Percentiles rank a stretch among this genome's conserved stretches.
Conservation (phyloP, 2,797 vertebrate genomes). For the Microchirus variegatus region DNA sequence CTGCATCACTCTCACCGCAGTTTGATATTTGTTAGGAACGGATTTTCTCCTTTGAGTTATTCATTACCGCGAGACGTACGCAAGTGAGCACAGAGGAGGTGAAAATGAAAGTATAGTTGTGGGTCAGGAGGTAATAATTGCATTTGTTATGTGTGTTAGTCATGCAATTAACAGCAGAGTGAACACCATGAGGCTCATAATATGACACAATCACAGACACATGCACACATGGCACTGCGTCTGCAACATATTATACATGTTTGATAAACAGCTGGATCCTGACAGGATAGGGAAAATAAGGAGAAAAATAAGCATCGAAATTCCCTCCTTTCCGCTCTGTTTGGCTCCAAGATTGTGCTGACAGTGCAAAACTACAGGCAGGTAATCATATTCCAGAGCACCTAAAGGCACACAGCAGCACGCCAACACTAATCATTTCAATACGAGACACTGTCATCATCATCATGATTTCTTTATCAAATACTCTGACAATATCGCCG, state of each 20-base stretch:
- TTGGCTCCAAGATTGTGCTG: conserved; percentile 49
- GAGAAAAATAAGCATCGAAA: too few relatives aligned
- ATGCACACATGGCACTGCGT: background rate
- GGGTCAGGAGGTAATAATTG: conserved; percentile 29
- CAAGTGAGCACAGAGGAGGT: background rate
- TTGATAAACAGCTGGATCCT: background rate
- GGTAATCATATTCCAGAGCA: conserved; percentile 57
- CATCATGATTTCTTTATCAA: conserved; percentile 37
- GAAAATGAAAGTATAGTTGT: background rate
- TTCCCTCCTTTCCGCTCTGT: conserved; percentile 43
- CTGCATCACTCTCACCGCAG: background rate
- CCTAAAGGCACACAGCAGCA: conserved; percentile 41
- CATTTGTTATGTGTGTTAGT: background rate
- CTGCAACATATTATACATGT: conserved; percentile 15
- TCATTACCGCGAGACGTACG: background rate
- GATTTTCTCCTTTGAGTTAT: background rate
- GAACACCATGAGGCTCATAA: conserved; percentile 18
- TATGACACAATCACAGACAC: background rate
- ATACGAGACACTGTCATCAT: conserved; percentile 31
- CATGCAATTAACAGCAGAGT: conserved; percentile 29
- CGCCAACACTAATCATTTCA: conserved; percentile 30
- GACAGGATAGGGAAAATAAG: conserved; percentile 22
- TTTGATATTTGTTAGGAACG: background rate
- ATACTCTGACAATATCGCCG: conserved; percentile 28
- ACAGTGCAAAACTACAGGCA: conserved; percentile 48